Evolutionary conservation across 2,113 vertebrate genomes (phyloP).

Genomic region (Bubo scandiacus): DNA sequence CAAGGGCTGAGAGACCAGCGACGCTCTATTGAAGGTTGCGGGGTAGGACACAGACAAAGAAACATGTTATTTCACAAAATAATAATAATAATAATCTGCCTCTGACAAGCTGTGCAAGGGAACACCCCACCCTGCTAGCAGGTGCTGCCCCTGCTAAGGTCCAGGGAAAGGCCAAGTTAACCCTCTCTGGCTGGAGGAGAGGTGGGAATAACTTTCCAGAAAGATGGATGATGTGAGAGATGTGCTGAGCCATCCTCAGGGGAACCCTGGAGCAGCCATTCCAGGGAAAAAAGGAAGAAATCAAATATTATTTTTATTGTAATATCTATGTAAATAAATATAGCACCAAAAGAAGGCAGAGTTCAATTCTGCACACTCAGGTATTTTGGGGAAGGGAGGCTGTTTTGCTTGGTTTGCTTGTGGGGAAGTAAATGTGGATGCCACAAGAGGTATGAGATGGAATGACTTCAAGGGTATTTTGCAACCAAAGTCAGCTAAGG

Average conservation of each 20-base stretch:
- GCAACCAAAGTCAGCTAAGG: background rate
- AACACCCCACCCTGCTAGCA: background rate
- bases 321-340: background rate
- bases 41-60: slow-evolving; percentile 25
- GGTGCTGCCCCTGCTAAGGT: background rate
- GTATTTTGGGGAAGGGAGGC: background rate
- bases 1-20: background rate
- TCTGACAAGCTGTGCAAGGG: background rate
- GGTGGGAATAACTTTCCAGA: background rate
- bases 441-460: background rate
- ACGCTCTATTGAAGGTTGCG: background rate
- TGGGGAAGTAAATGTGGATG: background rate
- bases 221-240: background rate
- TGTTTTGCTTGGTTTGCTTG: background rate
- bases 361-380: background rate
- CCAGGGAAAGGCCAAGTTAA: background rate
- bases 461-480: background rate
- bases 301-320: background rate
- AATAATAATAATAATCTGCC: background rate
- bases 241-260: background rate
- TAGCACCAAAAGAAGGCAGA: background rate
- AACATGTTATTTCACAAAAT: background rate
- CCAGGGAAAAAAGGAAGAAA: background rate
- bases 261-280: background rate
- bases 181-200: background rate